phyloP scores from a whole-genome alignment of 2,888 invertebrate species.

The Pammene aurita region DNA sequence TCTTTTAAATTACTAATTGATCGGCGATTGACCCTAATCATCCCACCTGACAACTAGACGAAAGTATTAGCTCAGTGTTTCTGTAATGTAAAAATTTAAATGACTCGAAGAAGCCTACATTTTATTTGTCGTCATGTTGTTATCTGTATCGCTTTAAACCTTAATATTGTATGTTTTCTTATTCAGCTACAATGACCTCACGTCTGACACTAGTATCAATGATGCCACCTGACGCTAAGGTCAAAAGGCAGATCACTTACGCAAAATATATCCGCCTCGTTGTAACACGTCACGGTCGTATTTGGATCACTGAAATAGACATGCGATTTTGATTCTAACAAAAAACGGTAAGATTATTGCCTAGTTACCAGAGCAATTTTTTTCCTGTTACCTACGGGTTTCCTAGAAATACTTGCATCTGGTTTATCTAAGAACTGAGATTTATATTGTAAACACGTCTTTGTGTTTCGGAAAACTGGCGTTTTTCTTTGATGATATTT shows the following conservation, averaged over 20 bases:
- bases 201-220: not conserved
- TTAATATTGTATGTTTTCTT: not conserved
- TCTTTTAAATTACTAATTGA: not conserved
- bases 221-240: not conserved
- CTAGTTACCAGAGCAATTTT: not conserved
- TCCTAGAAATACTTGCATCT: constrained; percentile 23
- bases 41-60: not conserved
- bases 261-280: not conserved
- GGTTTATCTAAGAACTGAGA: constrained; percentile 23
- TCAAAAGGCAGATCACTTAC: not conserved
- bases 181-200: not conserved
- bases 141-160: too few species aligned
- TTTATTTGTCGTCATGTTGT: too few species aligned
- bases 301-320: not conserved
- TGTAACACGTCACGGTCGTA: not conserved
- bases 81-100: too few species aligned
- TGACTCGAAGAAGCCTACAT: too few species aligned
- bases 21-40: not conserved
- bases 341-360: too few species aligned
- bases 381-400: constrained; percentile 3
- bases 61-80: not conserved
- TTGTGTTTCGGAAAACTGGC: constrained; percentile 10
- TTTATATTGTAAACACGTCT: constrained; percentile 26
- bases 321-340: not conserved
- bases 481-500: constrained; percentile 28